Percentiles rank a stretch among this genome's conserved stretches.
Conservation (phyloP, 2,113 vertebrate genomes). For the Bos indicus region DNA sequence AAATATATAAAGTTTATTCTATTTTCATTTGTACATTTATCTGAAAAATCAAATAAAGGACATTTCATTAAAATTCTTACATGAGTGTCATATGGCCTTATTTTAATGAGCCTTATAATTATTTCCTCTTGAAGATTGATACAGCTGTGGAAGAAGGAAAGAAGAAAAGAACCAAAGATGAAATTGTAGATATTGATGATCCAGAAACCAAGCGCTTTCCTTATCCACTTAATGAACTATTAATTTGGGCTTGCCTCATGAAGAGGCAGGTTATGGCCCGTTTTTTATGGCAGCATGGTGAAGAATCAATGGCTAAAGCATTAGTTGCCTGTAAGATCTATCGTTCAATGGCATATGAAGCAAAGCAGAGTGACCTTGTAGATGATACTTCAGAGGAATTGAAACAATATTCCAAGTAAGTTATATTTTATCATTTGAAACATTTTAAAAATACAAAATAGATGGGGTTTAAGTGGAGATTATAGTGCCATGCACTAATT, state of each 20-base stretch:
- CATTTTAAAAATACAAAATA: not conserved
- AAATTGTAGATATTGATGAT: conserved; percentile 98
- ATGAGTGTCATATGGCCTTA: not conserved
- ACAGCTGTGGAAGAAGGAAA: conserved; percentile 89
- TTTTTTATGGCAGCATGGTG: conserved; percentile 99
- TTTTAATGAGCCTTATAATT: conserved; percentile 16
- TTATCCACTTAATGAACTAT: conserved; percentile 97
- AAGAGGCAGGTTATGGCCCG: conserved; percentile 98
- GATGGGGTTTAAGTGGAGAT: not conserved
- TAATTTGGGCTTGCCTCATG: conserved; percentile 98
- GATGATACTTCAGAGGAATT: conserved; percentile 97
- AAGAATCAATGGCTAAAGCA: conserved; percentile 99
- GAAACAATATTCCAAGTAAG: conserved; percentile 96
- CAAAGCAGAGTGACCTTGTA: conserved; percentile 97
- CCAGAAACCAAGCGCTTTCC: conserved; percentile 95
- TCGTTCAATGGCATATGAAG: conserved; percentile 96
- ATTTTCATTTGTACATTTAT: not conserved
- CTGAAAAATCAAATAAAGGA: not conserved
- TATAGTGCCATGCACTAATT: not conserved
- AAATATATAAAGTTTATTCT: not conserved
- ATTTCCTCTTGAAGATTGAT: conserved; percentile 79
- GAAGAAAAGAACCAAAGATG: conserved; percentile 95
- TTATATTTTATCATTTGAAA: conserved; percentile 12
- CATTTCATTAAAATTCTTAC: conserved; percentile 3
- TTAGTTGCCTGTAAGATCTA: conserved; percentile 97